Evolutionary conservation across 2,113 vertebrate species (phyloP).

Genomic region (Ceratotherium simum): DNA sequence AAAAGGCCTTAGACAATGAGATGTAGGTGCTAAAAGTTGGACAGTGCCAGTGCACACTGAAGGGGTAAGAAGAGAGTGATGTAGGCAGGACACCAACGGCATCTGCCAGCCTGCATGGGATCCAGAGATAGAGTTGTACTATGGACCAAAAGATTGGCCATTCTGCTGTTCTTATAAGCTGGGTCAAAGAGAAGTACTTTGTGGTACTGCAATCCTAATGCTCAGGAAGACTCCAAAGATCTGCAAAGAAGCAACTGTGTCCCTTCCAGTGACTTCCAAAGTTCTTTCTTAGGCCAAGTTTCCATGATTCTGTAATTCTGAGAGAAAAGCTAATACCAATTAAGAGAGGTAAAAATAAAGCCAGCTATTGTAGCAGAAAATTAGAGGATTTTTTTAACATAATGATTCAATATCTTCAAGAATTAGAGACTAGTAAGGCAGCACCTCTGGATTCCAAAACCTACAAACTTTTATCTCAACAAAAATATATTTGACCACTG

Average conservation of each 20-base stretch:
- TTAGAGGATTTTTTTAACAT: conserved; percentile 71
- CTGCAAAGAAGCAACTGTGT: conserved; percentile 57
- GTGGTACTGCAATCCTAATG: background rate
- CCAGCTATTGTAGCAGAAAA: conserved; percentile 81
- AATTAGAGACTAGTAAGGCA: conserved; percentile 73
- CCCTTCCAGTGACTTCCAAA: conserved; percentile 67
- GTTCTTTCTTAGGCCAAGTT: conserved; percentile 74
- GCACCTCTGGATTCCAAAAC: conserved; percentile 67
- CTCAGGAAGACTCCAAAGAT: conserved; percentile 46
- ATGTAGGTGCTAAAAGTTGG: background rate
- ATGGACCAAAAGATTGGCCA: background rate
- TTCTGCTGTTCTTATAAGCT: background rate
- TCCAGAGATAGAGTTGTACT: background rate
- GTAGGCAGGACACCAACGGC: background rate
- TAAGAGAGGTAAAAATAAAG: conserved; percentile 78
- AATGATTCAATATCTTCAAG: conserved; percentile 74
- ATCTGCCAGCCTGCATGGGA: background rate
- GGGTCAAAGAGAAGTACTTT: background rate
- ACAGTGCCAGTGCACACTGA: background rate
- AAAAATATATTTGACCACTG: conserved; percentile 62
- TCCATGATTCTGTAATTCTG: conserved; percentile 73
- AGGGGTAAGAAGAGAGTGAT: background rate
- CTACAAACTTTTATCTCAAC: conserved; percentile 71
- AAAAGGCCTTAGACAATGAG: background rate
- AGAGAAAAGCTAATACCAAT: conserved; percentile 80